Evolutionary conservation across 64 coral and sea anemone genomes (phyloP).

Genomic region (Pocillopora damicornis): DNA sequence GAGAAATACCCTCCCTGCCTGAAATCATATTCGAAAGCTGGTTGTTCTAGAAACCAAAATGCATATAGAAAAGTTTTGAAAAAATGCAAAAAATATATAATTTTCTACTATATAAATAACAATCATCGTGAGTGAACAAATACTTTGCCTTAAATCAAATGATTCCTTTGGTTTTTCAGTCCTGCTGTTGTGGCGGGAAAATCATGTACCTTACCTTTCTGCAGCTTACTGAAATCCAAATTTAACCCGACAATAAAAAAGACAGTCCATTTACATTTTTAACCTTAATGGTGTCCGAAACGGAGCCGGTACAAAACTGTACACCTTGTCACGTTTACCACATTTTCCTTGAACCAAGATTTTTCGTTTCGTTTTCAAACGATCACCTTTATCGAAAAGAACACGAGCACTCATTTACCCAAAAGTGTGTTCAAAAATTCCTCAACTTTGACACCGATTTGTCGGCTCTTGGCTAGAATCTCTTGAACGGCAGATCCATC

Average conservation of each 20-base stretch:
- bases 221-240: neutral
- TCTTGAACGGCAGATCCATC: constrained; percentile 43
- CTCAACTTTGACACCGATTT: constrained; percentile 67
- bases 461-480: constrained; percentile 53
- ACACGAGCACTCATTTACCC: constrained; percentile 34
- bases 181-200: too few relatives aligned
- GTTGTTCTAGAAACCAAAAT: too few relatives aligned
- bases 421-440: constrained; percentile 69
- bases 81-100: too few relatives aligned
- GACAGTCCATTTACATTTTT: neutral
- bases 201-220: neutral
- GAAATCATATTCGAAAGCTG: too few relatives aligned
- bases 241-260: neutral
- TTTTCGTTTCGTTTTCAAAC: neutral
- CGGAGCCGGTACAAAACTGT: neutral
- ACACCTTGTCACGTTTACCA: neutral
- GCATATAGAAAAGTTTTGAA: too few relatives aligned
- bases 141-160: too few relatives aligned
- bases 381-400: neutral
- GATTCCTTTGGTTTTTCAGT: too few relatives aligned
- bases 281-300: neutral
- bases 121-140: too few relatives aligned
- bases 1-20: too few relatives aligned
- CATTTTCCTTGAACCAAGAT: neutral
- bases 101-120: too few relatives aligned